Evolutionary conservation across 1,140 invertebrate genomes (phyloP).

Genomic region (Cyclina sinensis): DNA sequence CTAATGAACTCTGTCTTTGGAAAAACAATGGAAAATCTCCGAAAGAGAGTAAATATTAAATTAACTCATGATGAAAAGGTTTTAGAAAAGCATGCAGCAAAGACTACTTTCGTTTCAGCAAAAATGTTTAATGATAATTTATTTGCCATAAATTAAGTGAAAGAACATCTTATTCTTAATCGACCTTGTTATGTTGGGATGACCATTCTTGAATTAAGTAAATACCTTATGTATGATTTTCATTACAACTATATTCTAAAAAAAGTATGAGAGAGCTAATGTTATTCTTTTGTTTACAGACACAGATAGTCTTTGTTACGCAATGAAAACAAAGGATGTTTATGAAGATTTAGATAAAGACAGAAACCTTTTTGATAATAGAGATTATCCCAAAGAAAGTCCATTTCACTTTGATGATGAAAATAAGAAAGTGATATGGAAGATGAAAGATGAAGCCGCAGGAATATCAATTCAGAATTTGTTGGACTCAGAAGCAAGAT

Average conservation of each 20-base stretch:
- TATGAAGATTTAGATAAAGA: not conserved
- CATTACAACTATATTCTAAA: not conserved
- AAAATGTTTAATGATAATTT: not conserved
- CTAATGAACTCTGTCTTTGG: conserved; percentile 32
- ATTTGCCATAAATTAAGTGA: not conserved
- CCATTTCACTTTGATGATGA: not conserved
- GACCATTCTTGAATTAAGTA: not conserved
- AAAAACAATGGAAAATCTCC: conserved; percentile 25
- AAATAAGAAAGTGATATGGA: not conserved
- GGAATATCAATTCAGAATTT: no score
- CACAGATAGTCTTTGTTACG: not conserved
- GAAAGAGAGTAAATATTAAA: conserved; percentile 34
- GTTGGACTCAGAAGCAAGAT: no score
- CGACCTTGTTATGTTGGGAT: not conserved
- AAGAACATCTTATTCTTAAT: not conserved
- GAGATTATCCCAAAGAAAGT: not conserved
- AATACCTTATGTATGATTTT: not conserved
- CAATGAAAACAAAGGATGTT: not conserved
- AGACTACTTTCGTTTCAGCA: not conserved
- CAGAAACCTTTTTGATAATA: not conserved
- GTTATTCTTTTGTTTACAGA: not conserved
- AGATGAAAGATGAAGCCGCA: not conserved
- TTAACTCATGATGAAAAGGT: not conserved
- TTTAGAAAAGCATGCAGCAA: not conserved
- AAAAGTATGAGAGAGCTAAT: not conserved